Base-by-base conservation (phyloP, 2,888 invertebrate species). In the Chirona hameri region DNA sequence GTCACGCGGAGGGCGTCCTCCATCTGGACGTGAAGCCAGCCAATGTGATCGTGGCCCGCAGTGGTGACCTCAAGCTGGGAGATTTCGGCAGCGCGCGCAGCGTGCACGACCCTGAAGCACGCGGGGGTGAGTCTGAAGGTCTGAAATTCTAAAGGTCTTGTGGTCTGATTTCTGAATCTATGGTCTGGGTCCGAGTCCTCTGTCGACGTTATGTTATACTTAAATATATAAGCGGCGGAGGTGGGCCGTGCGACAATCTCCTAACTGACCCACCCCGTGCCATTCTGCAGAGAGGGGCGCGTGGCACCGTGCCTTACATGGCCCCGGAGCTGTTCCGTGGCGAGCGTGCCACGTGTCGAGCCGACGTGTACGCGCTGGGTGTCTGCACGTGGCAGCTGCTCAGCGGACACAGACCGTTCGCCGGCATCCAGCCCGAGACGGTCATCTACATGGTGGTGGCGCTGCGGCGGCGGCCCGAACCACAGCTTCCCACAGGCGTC, bases 241-340 rank as follows among this genome's bases (percentile, higher is more conserved):
- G n/a, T n/a, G n/a, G n/a, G n/a, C n/a, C n/a, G n/a, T n/a, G n/a
- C n/a, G n/a, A n/a, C n/a, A n/a, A n/a, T n/a, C 39, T 39, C 2
- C 2, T 39, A 5, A 39, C 39, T 79, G 27, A 5, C 24, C 31
- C 15, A 39, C 24, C 46, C 79, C 27, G 24, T 15, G 7, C 24
- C 79, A n/a, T 48, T 18, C 15, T 18, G 24, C 80, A 80, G 80
- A 27, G 9, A 12, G 29, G 29, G 0, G 52, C 24, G 5, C 80
- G 80, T 27, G 80, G 80, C 48, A 80, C 80, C 9, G 80, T 80
- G 14, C 80, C 80, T n/a, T 80, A 80, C 80, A 80, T 80, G 80
- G 80, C 80, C n/a, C 80, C 80, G 5, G 80, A 80, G 80, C 80
- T 80, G 52, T 80, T 80, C 80, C 27, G 80, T 48, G 80, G 80